phyloP scores from a whole-genome alignment of 2,888 invertebrate genomes.

The Parnassius orleans region DNA sequence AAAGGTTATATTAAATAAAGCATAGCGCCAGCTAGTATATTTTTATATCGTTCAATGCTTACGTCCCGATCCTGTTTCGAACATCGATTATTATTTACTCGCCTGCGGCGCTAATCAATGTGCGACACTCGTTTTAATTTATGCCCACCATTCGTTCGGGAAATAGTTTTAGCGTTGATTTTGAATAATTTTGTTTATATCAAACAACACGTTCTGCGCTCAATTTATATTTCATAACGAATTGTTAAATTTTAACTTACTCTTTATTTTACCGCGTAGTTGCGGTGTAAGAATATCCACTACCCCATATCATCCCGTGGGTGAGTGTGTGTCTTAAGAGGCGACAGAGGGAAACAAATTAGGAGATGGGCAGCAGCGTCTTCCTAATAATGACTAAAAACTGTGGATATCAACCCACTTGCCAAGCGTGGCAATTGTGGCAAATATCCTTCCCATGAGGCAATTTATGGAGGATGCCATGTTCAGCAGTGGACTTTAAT shows the following conservation, averaged over 20 bases:
- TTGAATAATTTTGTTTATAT: constrained; percentile 6
- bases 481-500: too few species aligned
- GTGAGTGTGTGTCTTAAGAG: too few species aligned
- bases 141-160: constrained; percentile 12
- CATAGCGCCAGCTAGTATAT: not conserved
- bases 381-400: too few species aligned
- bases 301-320: too few species aligned
- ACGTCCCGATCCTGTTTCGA: constrained; percentile 1
- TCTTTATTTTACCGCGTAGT: not conserved
- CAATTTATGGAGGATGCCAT: too few species aligned
- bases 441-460: too few species aligned
- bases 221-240: not conserved
- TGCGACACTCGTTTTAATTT: constrained; percentile 49
- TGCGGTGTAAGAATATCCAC: too few species aligned
- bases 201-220: not conserved
- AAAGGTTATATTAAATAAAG: too few species aligned
- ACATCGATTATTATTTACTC: constrained; percentile 50
- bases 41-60: not conserved
- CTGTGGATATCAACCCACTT: too few species aligned
- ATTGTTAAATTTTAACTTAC: constrained; percentile 6
- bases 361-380: too few species aligned
- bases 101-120: constrained; percentile 68
- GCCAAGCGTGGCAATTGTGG: too few species aligned
- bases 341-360: too few species aligned
- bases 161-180: constrained; percentile 18